Percentiles rank a stretch among this genome's conserved stretches.
phyloP scores from a whole-genome alignment of 2,888 invertebrate species.

The Epinotia ramella region DNA sequence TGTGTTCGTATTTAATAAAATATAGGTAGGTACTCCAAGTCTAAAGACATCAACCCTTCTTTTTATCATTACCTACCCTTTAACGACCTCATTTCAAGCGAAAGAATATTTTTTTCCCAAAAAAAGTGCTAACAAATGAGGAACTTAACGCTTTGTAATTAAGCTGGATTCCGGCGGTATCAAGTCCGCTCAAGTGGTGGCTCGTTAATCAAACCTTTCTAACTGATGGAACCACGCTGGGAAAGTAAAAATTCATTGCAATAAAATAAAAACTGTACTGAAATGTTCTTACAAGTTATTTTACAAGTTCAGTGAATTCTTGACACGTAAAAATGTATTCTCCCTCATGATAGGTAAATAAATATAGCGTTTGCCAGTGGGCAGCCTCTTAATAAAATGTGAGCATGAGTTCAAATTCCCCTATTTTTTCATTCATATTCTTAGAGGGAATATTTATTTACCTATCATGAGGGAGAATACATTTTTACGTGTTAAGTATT shows the following conservation, averaged over 20 bases:
- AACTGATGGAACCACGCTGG: slow-evolving; percentile 38
- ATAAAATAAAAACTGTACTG: not conserved
- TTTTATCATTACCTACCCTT: slow-evolving; percentile 45
- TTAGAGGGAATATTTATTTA: too few relatives aligned
- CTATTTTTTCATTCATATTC: too few relatives aligned
- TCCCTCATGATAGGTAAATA: too few relatives aligned
- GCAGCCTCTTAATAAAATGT: too few relatives aligned
- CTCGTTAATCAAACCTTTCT: slow-evolving; percentile 54
- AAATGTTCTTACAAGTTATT: too few relatives aligned
- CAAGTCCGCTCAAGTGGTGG: slow-evolving; percentile 53
- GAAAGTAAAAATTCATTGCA: slow-evolving; percentile 29
- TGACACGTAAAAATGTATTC: too few relatives aligned
- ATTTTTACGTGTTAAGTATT: too few relatives aligned
- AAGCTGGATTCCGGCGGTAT: slow-evolving; percentile 46
- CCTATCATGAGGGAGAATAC: too few relatives aligned
- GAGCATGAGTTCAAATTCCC: too few relatives aligned
- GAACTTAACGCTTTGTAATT: slow-evolving; percentile 51
- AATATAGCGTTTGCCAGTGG: too few relatives aligned
- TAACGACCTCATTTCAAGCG: slow-evolving; percentile 46
- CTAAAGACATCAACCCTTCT: slow-evolving; percentile 13
- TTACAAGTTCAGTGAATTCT: too few relatives aligned
- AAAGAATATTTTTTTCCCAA: slow-evolving; percentile 51
- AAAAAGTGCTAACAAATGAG: slow-evolving; percentile 53
- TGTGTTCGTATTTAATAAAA: not conserved
- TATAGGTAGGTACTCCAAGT: not conserved